phyloP scores from a whole-genome alignment of 2,797 vertebrate genomes.

The Staurois parvus region DNA sequence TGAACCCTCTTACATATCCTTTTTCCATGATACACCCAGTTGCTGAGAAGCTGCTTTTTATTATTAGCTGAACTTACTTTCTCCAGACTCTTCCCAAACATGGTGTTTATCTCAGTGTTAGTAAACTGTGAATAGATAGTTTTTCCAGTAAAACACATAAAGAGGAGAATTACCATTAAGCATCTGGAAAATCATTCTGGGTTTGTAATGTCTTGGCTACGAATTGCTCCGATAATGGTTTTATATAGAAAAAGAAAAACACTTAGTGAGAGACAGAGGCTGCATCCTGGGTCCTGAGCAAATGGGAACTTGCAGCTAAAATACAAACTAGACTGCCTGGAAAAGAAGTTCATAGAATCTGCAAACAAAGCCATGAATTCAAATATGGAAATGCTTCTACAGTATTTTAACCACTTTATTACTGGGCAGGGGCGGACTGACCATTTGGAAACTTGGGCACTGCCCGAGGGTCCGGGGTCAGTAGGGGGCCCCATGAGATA shows the following conservation, averaged over 20 bases:
- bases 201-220: conserved; percentile 40
- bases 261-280: conserved; percentile 15
- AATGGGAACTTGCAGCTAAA: not conserved
- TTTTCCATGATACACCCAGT: not conserved
- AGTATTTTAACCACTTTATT: too few species aligned
- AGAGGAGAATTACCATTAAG: conserved; percentile 43
- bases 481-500: too few species aligned
- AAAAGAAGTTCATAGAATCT: not conserved
- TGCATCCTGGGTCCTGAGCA: not conserved
- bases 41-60: not conserved
- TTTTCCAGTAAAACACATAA: conserved; percentile 53
- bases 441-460: too few species aligned
- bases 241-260: conserved; percentile 36
- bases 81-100: conserved; percentile 23
- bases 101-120: conserved; percentile 49
- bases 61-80: conserved; percentile 34
- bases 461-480: too few species aligned
- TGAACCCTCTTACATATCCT: not conserved
- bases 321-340: not conserved
- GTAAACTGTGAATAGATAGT: conserved; percentile 44
- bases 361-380: not conserved
- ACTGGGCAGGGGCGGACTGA: too few species aligned
- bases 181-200: conserved; percentile 57
- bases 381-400: too few species aligned
- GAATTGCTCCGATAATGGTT: conserved; percentile 25